Conservation (phyloP, 2,113 vertebrate species). For the Synchiropus splendidus region DNA sequence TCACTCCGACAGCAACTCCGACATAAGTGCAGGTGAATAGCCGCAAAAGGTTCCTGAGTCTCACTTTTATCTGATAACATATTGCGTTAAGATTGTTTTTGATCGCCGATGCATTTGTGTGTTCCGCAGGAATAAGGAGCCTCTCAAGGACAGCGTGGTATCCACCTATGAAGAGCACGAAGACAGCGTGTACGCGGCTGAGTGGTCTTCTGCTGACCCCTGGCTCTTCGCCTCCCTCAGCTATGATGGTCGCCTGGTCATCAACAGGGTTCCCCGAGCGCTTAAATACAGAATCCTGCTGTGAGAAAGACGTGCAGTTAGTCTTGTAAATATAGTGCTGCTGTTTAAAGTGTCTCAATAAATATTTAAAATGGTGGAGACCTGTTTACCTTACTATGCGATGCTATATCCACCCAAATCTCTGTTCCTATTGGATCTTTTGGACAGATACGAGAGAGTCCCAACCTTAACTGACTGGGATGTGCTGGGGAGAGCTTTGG, state of each 20-base stretch:
- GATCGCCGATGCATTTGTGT: constrained; percentile 1
- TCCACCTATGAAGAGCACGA: constrained; percentile 97
- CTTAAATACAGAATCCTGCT: constrained; percentile 91
- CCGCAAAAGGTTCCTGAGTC: too few species aligned
- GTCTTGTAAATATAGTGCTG: constrained; percentile 10
- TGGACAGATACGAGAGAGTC: too few species aligned
- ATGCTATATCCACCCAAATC: too few species aligned
- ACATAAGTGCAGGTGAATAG: too few species aligned
- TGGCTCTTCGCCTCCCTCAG: constrained; percentile 97
- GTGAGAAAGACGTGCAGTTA: constrained; percentile 26
- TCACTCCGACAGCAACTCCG: too few species aligned
- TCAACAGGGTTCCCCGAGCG: constrained; percentile 90
- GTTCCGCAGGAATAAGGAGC: constrained; percentile 75
- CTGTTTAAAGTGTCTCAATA: not conserved
- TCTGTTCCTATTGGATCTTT: too few species aligned
- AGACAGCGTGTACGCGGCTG: constrained; percentile 94
- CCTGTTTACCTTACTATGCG: too few species aligned
- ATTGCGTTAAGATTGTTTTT: too few species aligned
- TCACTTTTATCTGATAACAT: too few species aligned
- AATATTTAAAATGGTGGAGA: constrained; percentile 1
- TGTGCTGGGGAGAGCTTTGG: too few species aligned
- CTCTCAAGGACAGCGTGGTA: constrained; percentile 89
- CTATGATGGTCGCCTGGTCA: constrained; percentile 93
- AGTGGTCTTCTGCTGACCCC: constrained; percentile 95
- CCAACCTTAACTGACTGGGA: too few species aligned